Evolutionary conservation across 2,113 vertebrate species (phyloP), one percentile per base, ranked within the genome.

Genomic region (Chaetodon auriga): DNA sequence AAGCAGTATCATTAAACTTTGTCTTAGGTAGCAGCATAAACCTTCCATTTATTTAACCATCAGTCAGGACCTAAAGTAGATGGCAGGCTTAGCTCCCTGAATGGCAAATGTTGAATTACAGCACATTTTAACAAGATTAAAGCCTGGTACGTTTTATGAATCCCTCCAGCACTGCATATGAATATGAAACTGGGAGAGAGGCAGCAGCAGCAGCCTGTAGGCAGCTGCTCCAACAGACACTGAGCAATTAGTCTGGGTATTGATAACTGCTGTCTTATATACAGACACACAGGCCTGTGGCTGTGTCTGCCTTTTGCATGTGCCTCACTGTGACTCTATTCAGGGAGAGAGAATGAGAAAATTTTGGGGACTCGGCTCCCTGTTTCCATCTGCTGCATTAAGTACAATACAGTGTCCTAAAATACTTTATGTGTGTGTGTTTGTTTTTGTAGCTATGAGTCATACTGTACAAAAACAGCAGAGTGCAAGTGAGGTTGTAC

Each of bases 381-480:
- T 54, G 35, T 64, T 61, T 72, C 30, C 35, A 36, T 75, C 54
- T 78, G 54, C 62, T 45, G 25, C 43, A 53, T 19, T 13, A 78
- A 68, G 63, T 75, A 68, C 68, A 79, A 76, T 57, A 63, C 21
- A 64, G 49, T 21, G 64, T 64, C 66, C 45, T 51, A 54, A 86
- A 84, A 81, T 63, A 62, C 79, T 66, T 46, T 15, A 19, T 21
- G 21, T 58, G 53, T 58, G 21, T 60, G 18, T 49, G 23, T 57
- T 38, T 58, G 63, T 46, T 13, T 49, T 23, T 76, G 62, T 49
- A 16, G 66, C 65, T 82, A 76, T 92, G 91, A 92, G 79, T 90
- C 87, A 92, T 72, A 8, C 80, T 23, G 38, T 36, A 65, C 30
- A 65, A n/a, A 55, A 60, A 66, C 35, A 66, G 46, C 45, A 9